These are phyloP conservation scores for Enteromius trimaculatus DNA, from an alignment of 2,797 vertebrate species.

Conservation along the genomic window DNA sequence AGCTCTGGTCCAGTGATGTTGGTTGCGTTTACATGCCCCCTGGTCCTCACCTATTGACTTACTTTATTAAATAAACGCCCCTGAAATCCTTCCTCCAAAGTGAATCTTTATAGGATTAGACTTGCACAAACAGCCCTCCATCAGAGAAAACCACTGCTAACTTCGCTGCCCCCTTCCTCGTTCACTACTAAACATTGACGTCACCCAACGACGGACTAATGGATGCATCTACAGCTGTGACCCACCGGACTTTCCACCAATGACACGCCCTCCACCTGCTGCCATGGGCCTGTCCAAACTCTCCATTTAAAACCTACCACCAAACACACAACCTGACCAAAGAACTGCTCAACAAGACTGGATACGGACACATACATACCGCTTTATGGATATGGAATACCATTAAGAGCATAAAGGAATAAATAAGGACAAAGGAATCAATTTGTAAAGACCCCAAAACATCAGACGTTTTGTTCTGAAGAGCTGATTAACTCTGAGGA, in stretches of 20 bases:
- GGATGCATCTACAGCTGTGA: slow-evolving; percentile 69
- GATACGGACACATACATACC: slow-evolving; percentile 1
- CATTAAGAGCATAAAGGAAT: neutral
- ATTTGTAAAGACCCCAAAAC: neutral
- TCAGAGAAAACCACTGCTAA: slow-evolving; percentile 57
- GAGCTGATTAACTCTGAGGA: slow-evolving; percentile 7
- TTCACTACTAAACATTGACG: slow-evolving; percentile 44
- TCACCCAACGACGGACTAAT: slow-evolving; percentile 71
- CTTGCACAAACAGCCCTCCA: slow-evolving; percentile 71
- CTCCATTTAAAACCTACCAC: slow-evolving; percentile 67
- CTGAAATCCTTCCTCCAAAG: slow-evolving; percentile 70
- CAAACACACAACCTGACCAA: slow-evolving; percentile 46
- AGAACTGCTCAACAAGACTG: slow-evolving; percentile 20
- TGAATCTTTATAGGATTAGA: slow-evolving; percentile 81
- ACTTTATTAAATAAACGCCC: slow-evolving; percentile 78
- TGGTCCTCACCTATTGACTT: slow-evolving; percentile 69
- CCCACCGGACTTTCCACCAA: slow-evolving; percentile 64
- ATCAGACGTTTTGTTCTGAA: neutral
- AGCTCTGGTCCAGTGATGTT: slow-evolving; percentile 64
- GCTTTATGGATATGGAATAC: neutral
- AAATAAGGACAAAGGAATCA: neutral
- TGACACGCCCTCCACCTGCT: slow-evolving; percentile 68
- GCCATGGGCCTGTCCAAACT: slow-evolving; percentile 59
- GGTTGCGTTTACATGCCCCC: slow-evolving; percentile 63
- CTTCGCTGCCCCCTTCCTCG: slow-evolving; percentile 1